Conservation (phyloP, 2,888 invertebrate genomes). For the Cheilosia variabilis region DNA sequence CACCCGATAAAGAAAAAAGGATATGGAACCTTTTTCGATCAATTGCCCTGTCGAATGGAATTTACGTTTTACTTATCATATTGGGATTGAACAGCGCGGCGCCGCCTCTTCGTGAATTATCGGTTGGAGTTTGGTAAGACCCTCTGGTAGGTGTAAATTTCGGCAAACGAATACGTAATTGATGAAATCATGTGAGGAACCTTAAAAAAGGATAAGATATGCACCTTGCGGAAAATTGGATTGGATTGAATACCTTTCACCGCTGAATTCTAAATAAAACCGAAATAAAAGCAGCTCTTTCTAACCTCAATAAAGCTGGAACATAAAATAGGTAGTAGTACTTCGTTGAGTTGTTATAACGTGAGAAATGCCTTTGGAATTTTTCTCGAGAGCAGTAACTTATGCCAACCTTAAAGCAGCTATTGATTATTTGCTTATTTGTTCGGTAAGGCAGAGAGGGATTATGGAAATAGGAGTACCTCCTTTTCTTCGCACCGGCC, state of each 20-base stretch:
- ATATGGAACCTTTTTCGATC: constrained; percentile 72
- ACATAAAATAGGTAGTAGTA: constrained; percentile 22
- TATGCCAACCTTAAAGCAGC: not conserved
- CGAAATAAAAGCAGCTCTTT: constrained; percentile 17
- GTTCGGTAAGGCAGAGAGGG: not conserved
- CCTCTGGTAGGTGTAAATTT: constrained; percentile 70
- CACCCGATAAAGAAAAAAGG: constrained; percentile 52
- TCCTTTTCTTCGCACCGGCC: too few relatives aligned
- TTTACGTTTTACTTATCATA: constrained; percentile 75
- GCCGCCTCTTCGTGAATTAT: constrained; percentile 40
- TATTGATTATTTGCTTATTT: not conserved
- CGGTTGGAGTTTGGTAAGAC: constrained; percentile 42
- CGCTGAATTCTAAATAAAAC: constrained; percentile 69
- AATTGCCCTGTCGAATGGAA: constrained; percentile 74
- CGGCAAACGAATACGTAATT: constrained; percentile 72
- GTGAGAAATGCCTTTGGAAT: constrained; percentile 35
- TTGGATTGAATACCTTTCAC: constrained; percentile 75
- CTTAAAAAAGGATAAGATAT: constrained; percentile 70
- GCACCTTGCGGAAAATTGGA: constrained; percentile 72
- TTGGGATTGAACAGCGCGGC: constrained; percentile 42
- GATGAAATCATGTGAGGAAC: constrained; percentile 72
- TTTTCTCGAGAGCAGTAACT: constrained; percentile 14
- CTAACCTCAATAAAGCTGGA: constrained; percentile 34
- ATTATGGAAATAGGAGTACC: not conserved
- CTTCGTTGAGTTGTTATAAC: constrained; percentile 33